Base-by-base conservation (phyloP, 2,888 invertebrate species). In the Tyria jacobaeae region DNA sequence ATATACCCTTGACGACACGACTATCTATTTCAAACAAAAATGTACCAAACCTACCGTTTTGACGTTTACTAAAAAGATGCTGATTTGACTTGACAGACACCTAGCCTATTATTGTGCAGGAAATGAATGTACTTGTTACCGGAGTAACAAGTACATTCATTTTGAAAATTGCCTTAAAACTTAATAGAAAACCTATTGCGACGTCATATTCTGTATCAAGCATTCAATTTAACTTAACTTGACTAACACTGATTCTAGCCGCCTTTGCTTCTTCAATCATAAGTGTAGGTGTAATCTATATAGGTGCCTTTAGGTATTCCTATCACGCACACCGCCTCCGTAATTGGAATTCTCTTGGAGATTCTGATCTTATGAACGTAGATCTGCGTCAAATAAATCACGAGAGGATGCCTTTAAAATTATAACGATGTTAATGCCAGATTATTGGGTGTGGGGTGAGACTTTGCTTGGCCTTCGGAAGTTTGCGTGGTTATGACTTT, bases 281-380 rank as follows among this genome's bases (percentile, higher is more conserved):
- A 75, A 71, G 71, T 72, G 44, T 31, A 35, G 15, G 66, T 56
- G 56, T 53, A 44, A 3, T 31, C 27, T 71, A 51, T 21, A 25
- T 49, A 66, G 57, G 56, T 52, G 27, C n/a, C 34, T 24, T 25
- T 69, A 57, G 66, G 31, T 79, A 87, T 87, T 87, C 89, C 62
- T 65, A 77, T 81, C 89, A 89, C 89, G 88, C 82, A 79, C 81
- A 71, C 77, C 70, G 50, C 72, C 81, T 75, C 75, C 81, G 87
- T 90, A 90, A 91, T 91, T 91, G 89, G 88, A 90, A 91, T 91
- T 90, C 88, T 83, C 82, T 63, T 71, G 79, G 81, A 88, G 86
- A 88, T 87, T 86, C 83, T 86, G 87, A 88, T 89, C 86, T 86
- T 84, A 85, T 86, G 82, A 83, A 81, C 79, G 84, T 78, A 75